Percentiles rank a stretch among this genome's conserved stretches.
These are phyloP conservation scores for Montipora sp. DNA, from an alignment of 64 coral and sea anemone species.

Conservation along the genomic window DNA sequence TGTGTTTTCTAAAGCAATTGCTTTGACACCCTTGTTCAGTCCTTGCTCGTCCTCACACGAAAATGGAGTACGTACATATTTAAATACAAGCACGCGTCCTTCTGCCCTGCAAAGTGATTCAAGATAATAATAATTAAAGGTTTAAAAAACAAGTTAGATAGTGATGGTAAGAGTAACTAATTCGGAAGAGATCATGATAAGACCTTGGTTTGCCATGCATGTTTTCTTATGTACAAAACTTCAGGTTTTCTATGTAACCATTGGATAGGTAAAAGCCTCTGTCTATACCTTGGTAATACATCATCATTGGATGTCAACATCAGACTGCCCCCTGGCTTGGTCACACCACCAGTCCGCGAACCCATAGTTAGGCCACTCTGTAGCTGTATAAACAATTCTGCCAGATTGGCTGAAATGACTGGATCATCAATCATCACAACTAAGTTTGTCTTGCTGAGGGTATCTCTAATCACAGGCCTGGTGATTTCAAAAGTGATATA, in stretches of 20 bases:
- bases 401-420: conserved; percentile 2
- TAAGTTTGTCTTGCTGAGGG: conserved; percentile 1
- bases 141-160: too few relatives aligned
- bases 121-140: too few relatives aligned
- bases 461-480: neutral
- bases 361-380: conserved; percentile 11
- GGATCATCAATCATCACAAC: neutral
- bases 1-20: conserved; percentile 4
- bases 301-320: conserved; percentile 3
- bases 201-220: too few relatives aligned
- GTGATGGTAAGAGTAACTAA: too few relatives aligned
- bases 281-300: neutral
- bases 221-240: too few relatives aligned
- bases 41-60: too few relatives aligned
- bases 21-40: neutral
- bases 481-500: neutral
- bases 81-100: too few relatives aligned
- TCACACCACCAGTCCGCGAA: neutral
- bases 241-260: too few relatives aligned
- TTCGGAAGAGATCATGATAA: too few relatives aligned
- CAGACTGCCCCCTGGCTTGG: neutral
- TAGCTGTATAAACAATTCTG: neutral
- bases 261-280: neutral
- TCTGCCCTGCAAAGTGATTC: too few relatives aligned
- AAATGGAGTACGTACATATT: too few relatives aligned